A percentile compares a stretch with the other conserved stretches of the same genome.
phyloP scores from a whole-genome alignment of 2,797 vertebrate species.

The Eulemur albifrons region DNA sequence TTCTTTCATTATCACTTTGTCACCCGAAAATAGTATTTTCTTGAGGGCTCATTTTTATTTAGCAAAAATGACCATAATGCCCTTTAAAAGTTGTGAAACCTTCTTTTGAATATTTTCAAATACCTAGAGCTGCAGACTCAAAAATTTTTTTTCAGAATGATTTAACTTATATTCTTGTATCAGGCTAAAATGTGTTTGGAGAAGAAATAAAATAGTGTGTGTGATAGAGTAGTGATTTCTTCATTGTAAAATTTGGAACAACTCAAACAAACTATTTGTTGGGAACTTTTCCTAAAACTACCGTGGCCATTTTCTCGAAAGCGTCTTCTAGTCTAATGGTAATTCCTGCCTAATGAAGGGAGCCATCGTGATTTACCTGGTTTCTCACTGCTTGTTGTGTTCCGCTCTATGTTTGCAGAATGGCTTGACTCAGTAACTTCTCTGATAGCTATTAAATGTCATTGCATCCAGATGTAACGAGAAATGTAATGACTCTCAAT shows the following conservation, averaged over 20 bases:
- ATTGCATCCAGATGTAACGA: background rate
- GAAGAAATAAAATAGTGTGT: slow-evolving; percentile 19
- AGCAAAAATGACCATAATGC: slow-evolving; percentile 80
- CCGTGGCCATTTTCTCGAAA: background rate
- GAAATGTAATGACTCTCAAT: background rate
- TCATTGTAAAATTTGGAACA: background rate
- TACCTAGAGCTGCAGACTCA: slow-evolving; percentile 58
- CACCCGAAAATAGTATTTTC: slow-evolving; percentile 78
- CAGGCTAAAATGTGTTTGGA: background rate
- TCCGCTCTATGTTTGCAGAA: background rate
- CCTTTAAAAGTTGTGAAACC: slow-evolving; percentile 80
- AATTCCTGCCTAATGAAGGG: background rate
- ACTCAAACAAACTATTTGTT: background rate
- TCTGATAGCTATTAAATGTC: background rate
- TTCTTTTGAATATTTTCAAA: slow-evolving; percentile 74
- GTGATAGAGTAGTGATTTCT: background rate
- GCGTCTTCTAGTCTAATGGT: background rate
- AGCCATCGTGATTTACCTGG: background rate
- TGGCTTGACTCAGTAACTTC: background rate
- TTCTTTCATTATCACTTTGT: slow-evolving; percentile 80
- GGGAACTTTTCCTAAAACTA: background rate
- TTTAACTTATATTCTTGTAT: slow-evolving; percentile 38
- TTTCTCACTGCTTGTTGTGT: background rate
- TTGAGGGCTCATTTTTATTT: slow-evolving; percentile 76
- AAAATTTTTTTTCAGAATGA: slow-evolving; percentile 52